phyloP scores from a whole-genome alignment of 2,797 vertebrate genomes.

The Acanthurus leucopareius region DNA sequence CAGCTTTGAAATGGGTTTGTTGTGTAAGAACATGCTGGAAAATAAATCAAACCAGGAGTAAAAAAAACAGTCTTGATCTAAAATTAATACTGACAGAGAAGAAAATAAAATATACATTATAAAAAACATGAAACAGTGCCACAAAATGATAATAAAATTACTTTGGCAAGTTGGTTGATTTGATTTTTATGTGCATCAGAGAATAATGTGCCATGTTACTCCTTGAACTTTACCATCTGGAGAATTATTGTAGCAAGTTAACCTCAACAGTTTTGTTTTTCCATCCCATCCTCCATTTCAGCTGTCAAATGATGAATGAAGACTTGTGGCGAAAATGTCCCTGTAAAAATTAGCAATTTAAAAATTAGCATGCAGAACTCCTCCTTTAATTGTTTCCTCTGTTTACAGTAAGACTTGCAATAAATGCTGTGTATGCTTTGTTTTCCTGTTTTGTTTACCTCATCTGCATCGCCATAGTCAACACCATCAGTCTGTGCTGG shows the following conservation, averaged over 20 bases:
- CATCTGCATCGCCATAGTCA: slow-evolving; percentile 93
- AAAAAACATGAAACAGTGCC: slow-evolving; percentile 60
- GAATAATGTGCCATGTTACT: slow-evolving; percentile 81
- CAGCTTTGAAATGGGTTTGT: slow-evolving; percentile 64
- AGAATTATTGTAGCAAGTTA: slow-evolving; percentile 58
- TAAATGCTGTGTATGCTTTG: background rate
- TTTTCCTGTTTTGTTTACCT: slow-evolving; percentile 84
- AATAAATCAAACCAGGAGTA: slow-evolving; percentile 17
- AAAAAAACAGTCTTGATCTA: slow-evolving; percentile 28
- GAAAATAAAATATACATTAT: slow-evolving; percentile 28
- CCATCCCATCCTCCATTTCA: slow-evolving; percentile 65
- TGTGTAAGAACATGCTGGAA: slow-evolving; percentile 33
- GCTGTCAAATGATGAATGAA: slow-evolving; percentile 96
- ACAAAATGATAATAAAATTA: slow-evolving; percentile 75
- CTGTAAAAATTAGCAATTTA: slow-evolving; percentile 78
- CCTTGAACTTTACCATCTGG: slow-evolving; percentile 60
- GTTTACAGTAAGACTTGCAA: background rate
- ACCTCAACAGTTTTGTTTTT: slow-evolving; percentile 53
- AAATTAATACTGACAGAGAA: slow-evolving; percentile 26
- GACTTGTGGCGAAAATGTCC: slow-evolving; percentile 99
- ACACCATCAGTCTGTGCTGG: slow-evolving; percentile 89
- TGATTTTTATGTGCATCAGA: slow-evolving; percentile 79
- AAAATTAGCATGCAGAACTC: background rate
- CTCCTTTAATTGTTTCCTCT: background rate
- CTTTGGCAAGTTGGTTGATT: slow-evolving; percentile 86